Conservation (phyloP, 2,113 vertebrate species). For the Eurypyga helias region DNA sequence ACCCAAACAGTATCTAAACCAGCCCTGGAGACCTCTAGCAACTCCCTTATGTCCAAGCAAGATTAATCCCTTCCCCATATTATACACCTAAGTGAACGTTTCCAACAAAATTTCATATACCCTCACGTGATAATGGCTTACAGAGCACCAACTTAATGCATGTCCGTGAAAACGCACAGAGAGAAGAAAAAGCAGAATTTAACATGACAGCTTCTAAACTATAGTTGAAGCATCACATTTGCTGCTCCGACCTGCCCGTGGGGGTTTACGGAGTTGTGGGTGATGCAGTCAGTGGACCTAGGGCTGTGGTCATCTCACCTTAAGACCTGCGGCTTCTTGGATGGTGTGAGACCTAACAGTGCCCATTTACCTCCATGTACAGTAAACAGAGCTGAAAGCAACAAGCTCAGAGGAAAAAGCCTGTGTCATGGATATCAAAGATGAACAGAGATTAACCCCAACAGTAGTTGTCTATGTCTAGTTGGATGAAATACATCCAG, state of each 20-base stretch:
- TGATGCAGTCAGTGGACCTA: not conserved
- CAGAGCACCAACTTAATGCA: not conserved
- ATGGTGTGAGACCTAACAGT: not conserved
- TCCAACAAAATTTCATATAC: no score
- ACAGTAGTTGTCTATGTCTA: not conserved
- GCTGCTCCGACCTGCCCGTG: not conserved
- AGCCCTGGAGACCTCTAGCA: not conserved
- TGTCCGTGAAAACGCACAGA: not conserved
- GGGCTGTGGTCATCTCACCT: not conserved
- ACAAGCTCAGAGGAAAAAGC: not conserved
- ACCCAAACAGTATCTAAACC: not conserved
- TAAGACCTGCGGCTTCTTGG: not conserved
- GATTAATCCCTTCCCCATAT: not conserved
- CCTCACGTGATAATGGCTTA: not conserved
- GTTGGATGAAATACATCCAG: not conserved
- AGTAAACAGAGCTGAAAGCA: not conserved
- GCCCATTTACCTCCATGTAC: not conserved
- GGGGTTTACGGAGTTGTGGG: not conserved
- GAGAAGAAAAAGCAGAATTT: not conserved
- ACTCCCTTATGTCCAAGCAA: not conserved
- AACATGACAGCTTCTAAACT: not conserved
- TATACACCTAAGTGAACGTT: not conserved
- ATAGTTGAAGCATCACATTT: no score
- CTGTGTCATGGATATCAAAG: not conserved
- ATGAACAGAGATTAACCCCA: not conserved